Conservation (phyloP, 1,140 invertebrate genomes). For the Pseudomyrmex gracilis region DNA sequence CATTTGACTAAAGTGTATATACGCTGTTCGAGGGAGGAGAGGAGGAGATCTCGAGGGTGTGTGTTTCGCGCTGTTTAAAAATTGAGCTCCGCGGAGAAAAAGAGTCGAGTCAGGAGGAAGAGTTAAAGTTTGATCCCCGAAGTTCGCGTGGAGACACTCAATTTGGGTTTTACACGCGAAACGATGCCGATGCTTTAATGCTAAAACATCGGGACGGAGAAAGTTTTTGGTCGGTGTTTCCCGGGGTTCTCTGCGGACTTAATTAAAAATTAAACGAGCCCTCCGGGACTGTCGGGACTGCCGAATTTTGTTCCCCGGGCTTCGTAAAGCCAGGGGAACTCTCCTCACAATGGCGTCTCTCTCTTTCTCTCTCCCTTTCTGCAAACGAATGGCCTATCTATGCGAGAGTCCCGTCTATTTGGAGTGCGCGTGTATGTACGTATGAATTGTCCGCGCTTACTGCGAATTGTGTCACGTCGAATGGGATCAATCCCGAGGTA, state of each 20-base stretch:
- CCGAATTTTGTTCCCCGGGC: conserved; percentile 62
- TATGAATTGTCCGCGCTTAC: conserved; percentile 6
- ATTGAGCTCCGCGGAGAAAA: not conserved
- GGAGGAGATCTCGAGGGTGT: too few relatives aligned
- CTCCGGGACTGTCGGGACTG: conserved; percentile 61
- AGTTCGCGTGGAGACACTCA: conserved; percentile 27
- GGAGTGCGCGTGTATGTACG: not conserved
- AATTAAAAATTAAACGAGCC: conserved; percentile 75
- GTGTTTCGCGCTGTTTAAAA: not conserved
- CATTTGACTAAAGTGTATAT: too few relatives aligned
- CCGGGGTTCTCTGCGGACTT: conserved; percentile 54
- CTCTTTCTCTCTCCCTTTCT: not conserved
- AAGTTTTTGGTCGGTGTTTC: conserved; percentile 54
- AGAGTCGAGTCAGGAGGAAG: not conserved
- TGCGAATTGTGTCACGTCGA: conserved; percentile 32
- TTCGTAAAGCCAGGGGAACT: conserved; percentile 59
- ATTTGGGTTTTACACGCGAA: conserved; percentile 42
- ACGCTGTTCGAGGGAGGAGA: too few relatives aligned
- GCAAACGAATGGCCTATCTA: conserved; percentile 63
- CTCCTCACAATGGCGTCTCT: conserved; percentile 61
- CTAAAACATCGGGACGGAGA: conserved; percentile 52
- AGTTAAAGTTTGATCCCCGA: conserved; percentile 21
- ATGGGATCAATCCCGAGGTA: conserved; percentile 31
- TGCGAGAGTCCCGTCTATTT: conserved; percentile 54
- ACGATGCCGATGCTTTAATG: conserved; percentile 53